These are phyloP conservation scores for Acrossocheilus wenchowensis DNA, from an alignment of 2,797 vertebrate genomes.

Conservation along the genomic window DNA sequence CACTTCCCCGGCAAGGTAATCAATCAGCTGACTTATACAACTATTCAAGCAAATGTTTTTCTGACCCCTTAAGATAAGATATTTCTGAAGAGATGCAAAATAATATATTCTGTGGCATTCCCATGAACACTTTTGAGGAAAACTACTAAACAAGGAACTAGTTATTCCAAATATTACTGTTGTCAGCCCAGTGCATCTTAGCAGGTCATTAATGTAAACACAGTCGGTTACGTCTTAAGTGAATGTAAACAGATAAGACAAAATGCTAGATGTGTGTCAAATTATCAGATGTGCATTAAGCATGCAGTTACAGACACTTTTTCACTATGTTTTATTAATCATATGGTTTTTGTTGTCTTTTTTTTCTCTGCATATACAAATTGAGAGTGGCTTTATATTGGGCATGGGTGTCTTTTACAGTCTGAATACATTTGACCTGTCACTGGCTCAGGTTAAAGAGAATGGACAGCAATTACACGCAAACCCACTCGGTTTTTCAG, in stretches of 20 bases:
- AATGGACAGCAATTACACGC: constrained; percentile 64
- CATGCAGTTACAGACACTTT: background rate
- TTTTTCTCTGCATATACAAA: background rate
- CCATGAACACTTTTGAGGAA: background rate
- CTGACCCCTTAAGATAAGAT: background rate
- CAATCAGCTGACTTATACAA: background rate
- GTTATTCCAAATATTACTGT: background rate
- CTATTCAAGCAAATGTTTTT: background rate
- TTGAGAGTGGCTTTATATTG: background rate
- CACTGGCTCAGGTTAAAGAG: constrained; percentile 65
- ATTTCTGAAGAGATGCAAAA: background rate
- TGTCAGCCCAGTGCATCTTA: background rate
- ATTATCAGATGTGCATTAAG: background rate
- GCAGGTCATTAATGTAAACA: background rate
- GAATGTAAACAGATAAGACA: background rate
- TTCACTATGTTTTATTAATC: background rate
- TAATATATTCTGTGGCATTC: background rate
- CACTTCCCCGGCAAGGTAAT: background rate
- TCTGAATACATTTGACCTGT: constrained; percentile 58
- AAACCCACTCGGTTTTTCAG: constrained; percentile 53
- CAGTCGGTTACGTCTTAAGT: background rate
- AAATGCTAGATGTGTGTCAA: background rate
- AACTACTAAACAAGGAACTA: background rate
- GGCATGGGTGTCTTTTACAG: background rate
- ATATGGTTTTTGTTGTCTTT: background rate